Base-by-base conservation (phyloP, 2,113 vertebrate species). In the Rallus limicola region DNA sequence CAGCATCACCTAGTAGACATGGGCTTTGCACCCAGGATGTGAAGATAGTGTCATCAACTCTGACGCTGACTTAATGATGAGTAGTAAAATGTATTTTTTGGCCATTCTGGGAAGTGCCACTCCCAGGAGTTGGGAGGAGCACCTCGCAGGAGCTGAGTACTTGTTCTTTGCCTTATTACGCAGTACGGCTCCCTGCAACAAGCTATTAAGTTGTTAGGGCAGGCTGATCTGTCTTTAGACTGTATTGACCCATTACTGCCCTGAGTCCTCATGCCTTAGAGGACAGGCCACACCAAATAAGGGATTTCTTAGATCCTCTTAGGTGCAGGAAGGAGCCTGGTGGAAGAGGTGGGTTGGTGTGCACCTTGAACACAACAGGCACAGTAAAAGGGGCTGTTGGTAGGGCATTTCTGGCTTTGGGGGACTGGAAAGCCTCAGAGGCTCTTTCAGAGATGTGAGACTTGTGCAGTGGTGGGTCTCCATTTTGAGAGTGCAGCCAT, bases 291-390 rank as follows among this genome's bases (percentile, higher is more conserved):
- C 59, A 82, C 65, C 74, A 79, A 74, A 71, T 92, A 69, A 82
- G 83, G 91, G 93, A 96, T 96, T 96, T 96, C 75, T 85, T 90
- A 95, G 87, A 95, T 97, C 95, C 90, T 97, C 88, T 95, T 97
- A 96, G 62, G 24, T 53, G 53, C 40, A 69, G 70, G 55, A 86
- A 63, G 70, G 40, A 91, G 78, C 90, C 91, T 93, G 78, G 50
- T 87, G 48, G 77, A 65, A 76, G 62, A 69, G 62, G 29, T 48
- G 7, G 55, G n/a, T 62, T 85, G 38, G 46, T n/a, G 74, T 31
- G 25, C n/a, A 59, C 40, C 28, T 16, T 33, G 50, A 65, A 2
- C 26, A 46, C 23, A 50, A 53, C 20, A 76, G 0, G 14, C 12
- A 1, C 63, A 48, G 21, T 75, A 33, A 34, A 76, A 76, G 25